phyloP scores from a whole-genome alignment of 2,113 vertebrate genomes.

The Argyrosomus japonicus region DNA sequence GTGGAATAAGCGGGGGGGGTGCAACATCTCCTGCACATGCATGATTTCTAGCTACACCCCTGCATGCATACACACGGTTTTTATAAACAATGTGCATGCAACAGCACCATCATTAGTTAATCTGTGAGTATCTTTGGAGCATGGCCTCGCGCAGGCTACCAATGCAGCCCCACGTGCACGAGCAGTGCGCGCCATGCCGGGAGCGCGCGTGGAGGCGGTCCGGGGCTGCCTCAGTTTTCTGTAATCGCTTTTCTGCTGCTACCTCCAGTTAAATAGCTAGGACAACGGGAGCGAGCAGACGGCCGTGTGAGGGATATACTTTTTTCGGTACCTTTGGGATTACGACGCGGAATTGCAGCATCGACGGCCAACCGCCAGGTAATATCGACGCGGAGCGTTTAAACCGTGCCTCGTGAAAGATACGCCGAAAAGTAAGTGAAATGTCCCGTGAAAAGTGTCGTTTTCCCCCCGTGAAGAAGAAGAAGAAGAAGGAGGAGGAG shows the following conservation, averaged over 20 bases:
- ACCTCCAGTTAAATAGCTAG: conserved; percentile 83
- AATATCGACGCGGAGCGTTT: conserved; percentile 41
- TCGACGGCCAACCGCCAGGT: conserved; percentile 82
- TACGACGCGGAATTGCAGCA: conserved; percentile 76
- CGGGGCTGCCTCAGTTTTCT: conserved; percentile 80
- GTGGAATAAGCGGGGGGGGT: not conserved
- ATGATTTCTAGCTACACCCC: not conserved
- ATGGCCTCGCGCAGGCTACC: conserved; percentile 18
- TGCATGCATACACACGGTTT: not conserved
- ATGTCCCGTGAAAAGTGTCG: conserved; percentile 82
- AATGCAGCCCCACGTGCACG: conserved; percentile 64
- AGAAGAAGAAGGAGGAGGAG: conserved; percentile 33
- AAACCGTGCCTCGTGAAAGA: conserved; percentile 18
- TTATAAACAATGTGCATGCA: not conserved
- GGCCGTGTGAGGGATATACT: conserved; percentile 74
- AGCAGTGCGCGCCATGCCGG: conserved; percentile 66
- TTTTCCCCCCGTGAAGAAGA: conserved; percentile 60
- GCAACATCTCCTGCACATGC: conserved; percentile 13
- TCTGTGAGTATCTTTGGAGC: not conserved
- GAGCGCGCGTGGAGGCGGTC: conserved; percentile 87
- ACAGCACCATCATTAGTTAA: not conserved
- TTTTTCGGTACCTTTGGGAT: conserved; percentile 73
- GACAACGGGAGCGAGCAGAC: conserved; percentile 81
- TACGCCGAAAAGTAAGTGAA: conserved; percentile 71
- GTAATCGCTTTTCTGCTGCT: conserved; percentile 81